Conservation (phyloP, 2,888 invertebrate genomes). For the Allolobophora icterica region DNA sequence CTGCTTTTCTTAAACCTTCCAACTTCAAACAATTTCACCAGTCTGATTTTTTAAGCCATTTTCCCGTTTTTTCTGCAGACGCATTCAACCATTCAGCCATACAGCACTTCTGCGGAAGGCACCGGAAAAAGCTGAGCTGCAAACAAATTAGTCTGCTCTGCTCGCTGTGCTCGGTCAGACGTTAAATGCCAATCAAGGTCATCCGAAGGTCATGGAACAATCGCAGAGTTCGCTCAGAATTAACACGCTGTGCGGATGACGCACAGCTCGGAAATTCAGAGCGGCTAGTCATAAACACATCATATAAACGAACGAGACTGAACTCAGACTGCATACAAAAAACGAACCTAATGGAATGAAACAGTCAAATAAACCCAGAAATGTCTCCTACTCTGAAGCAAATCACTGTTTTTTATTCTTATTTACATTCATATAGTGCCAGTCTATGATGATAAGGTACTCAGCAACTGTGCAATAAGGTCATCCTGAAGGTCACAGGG, state of each 20-base stretch:
- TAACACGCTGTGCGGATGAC: neutral
- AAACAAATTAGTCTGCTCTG: neutral
- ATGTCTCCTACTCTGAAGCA: neutral
- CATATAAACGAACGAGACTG: neutral
- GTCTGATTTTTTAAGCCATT: neutral
- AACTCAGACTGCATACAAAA: neutral
- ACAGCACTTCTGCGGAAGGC: neutral
- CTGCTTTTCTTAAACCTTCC: neutral
- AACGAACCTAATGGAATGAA: neutral
- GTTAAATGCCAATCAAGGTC: slow-evolving; percentile 5
- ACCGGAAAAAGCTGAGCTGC: slow-evolving; percentile 6
- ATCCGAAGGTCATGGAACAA: neutral
- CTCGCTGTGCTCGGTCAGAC: neutral
- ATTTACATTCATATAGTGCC: too few species aligned
- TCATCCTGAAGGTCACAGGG: neutral
- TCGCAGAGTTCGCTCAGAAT: neutral
- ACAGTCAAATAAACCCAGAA: neutral
- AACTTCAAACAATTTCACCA: neutral
- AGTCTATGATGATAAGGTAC: neutral
- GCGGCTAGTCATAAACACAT: neutral
- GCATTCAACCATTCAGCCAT: neutral
- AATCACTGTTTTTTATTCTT: too few species aligned
- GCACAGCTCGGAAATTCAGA: neutral
- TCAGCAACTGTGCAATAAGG: neutral
- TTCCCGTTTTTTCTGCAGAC: neutral